Evolutionary conservation across 2,797 vertebrate genomes (phyloP).

Genomic region (Streptopelia turtur): DNA sequence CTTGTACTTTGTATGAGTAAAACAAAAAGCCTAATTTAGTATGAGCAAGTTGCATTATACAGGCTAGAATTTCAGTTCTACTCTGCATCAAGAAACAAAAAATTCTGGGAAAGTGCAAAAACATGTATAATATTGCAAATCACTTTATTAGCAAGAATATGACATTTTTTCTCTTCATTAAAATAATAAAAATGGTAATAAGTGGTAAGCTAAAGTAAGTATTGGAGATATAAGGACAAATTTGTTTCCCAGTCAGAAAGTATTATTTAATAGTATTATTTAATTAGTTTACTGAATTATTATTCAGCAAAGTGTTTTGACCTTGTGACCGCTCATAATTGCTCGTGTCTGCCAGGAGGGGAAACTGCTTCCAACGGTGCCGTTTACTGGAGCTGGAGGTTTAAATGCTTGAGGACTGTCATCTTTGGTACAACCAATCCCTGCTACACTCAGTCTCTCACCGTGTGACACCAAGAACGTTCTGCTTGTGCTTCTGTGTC

Average conservation of each 20-base stretch:
- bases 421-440: neutral
- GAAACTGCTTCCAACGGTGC: neutral
- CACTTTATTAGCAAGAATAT: neutral
- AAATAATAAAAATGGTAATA: neutral
- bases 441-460: accelerated
- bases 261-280: too few species aligned
- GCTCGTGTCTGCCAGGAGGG: neutral
- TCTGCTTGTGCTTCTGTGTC: neutral
- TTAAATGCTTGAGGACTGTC: neutral
- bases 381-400: neutral
- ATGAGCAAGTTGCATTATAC: neutral
- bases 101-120: neutral
- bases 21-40: neutral
- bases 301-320: neutral
- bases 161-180: neutral
- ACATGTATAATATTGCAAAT: neutral
- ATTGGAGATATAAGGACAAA: neutral
- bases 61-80: neutral
- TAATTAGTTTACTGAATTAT: too few species aligned
- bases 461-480: accelerated
- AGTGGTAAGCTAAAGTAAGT: neutral
- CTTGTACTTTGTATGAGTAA: neutral
- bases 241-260: neutral
- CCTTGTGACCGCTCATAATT: neutral
- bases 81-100: neutral